Percentiles rank a stretch among this genome's conserved stretches.
Evolutionary conservation across 2,113 vertebrate species (phyloP).

Genomic region (Zosterops hypoxanthus): DNA sequence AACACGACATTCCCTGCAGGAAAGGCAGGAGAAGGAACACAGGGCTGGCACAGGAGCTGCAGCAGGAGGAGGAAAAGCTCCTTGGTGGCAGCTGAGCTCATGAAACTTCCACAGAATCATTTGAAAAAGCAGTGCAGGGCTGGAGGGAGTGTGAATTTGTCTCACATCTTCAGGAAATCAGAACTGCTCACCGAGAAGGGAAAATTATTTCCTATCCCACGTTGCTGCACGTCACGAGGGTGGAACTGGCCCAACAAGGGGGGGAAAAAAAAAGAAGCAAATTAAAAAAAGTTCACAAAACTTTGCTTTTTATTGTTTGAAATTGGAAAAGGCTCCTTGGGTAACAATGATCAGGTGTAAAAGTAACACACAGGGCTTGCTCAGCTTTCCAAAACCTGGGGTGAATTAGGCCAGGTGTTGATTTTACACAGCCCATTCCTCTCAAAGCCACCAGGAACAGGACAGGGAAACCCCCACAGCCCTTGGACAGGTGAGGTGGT

Average conservation of each 20-base stretch:
- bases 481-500: neutral
- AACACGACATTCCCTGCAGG: neutral
- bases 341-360: conserved; percentile 48
- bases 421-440: neutral
- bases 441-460: neutral
- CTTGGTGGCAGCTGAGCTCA: neutral
- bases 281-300: conserved; percentile 51
- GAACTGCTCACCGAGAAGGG: neutral
- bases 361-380: neutral
- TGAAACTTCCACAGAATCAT: neutral
- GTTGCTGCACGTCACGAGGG: accelerated
- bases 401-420: neutral
- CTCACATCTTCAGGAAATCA: neutral
- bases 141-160: neutral
- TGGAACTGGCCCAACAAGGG: accelerated
- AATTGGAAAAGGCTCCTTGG: conserved; percentile 47
- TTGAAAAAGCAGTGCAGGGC: neutral
- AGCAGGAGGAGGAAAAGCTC: neutral
- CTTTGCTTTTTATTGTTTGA: conserved; percentile 60
- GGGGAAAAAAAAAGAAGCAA: neutral
- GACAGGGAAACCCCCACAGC: neutral
- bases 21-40: neutral
- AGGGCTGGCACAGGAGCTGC: neutral
- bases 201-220: accelerated
- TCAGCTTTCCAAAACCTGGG: neutral